Evolutionary conservation across 2,113 vertebrate genomes (phyloP).

Genomic region (Rattus norvegicus): GRCr8 NC_086024.1:49969501-49970000

Average conservation of each 20-base stretch:
- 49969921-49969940: not conserved
- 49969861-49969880: not conserved
- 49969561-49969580: not conserved
- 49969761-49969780: rapidly evolving
- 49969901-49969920: rapidly evolving
- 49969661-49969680: not conserved
- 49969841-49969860: not conserved
- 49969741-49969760: not conserved
- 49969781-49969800: rapidly evolving
- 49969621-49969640: not conserved
- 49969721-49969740: not conserved
- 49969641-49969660: not conserved
- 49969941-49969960: not conserved
- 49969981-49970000: not conserved
- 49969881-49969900: not conserved
- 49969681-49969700: too few species aligned
- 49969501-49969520: not conserved
- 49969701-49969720: not conserved
- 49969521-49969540: not conserved
- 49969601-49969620: not conserved
- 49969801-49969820: rapidly evolving
- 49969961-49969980: not conserved
- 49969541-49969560: not conserved
- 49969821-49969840: not conserved
- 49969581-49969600: not conserved